These are phyloP conservation scores for Nyctibius bracteatus DNA, from an alignment of 2,113 vertebrate species.

Conservation along the genomic window DNA sequence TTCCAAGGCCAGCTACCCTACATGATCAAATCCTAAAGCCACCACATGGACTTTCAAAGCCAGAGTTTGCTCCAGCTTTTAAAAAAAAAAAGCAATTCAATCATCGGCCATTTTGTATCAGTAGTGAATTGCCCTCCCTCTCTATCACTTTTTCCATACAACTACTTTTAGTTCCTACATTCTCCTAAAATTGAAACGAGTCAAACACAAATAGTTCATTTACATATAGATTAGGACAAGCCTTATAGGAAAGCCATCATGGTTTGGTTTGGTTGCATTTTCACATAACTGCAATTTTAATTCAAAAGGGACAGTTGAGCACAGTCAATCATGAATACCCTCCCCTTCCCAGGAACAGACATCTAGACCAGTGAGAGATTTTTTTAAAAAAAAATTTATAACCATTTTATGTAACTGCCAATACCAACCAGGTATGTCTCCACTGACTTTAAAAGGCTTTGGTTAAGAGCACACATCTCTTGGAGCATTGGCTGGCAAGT, in stretches of 20 bases:
- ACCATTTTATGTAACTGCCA: background rate
- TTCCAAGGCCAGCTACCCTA: background rate
- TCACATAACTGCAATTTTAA: background rate
- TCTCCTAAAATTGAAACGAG: background rate
- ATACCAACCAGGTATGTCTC: background rate
- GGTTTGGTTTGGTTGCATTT: background rate
- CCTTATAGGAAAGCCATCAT: background rate
- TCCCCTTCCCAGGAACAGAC: background rate
- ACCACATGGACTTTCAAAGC: background rate
- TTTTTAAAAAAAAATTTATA: background rate
- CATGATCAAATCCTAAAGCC: background rate
- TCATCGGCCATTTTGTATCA: background rate
- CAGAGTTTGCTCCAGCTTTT: background rate
- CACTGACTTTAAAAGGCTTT: background rate
- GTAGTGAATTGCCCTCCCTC: background rate
- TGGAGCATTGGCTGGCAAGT: background rate
- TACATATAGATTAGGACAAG: background rate
- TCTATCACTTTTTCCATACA: background rate
- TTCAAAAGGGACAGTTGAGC: background rate
- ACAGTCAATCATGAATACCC: background rate
- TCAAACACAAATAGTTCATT: background rate
- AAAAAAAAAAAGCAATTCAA: background rate
- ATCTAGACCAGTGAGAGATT: background rate
- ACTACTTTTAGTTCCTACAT: background rate
- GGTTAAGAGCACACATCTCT: background rate